A percentile compares a stretch with the other conserved stretches of the same genome.
Evolutionary conservation across 2,113 vertebrate genomes (phyloP).

Genomic region (Uropsilus gracilis): DNA sequence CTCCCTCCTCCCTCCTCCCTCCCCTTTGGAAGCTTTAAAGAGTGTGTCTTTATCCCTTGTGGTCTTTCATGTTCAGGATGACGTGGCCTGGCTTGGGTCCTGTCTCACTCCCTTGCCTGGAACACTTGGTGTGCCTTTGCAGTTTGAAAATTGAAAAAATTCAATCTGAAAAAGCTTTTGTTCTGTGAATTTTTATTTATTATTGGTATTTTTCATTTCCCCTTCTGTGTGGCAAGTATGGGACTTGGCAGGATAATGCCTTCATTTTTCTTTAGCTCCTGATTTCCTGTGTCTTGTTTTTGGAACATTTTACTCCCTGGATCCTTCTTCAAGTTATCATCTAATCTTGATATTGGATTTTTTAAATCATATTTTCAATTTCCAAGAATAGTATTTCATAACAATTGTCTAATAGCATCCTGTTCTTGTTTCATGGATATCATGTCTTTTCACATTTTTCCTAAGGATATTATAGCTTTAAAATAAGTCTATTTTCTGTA

Average conservation of each 20-base stretch:
- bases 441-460: neutral
- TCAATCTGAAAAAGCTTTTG: no score
- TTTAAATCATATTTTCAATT: neutral
- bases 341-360: conserved; percentile 1
- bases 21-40: neutral
- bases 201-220: neutral
- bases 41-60: neutral
- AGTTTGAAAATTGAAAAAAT: neutral
- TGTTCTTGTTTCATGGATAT: conserved; percentile 43
- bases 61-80: neutral
- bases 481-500: neutral
- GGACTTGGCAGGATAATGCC: neutral
- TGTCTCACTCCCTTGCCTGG: neutral
- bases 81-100: neutral
- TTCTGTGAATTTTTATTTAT: neutral
- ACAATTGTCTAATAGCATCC: neutral
- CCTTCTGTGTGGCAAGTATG: neutral
- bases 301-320: neutral
- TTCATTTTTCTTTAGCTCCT: neutral
- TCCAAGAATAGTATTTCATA: conserved; percentile 14
- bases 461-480: neutral
- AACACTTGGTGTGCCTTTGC: conserved; percentile 18
- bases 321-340: neutral
- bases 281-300: neutral
- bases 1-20: neutral